Conservation (phyloP, 2,113 vertebrate species). For the Oostethus manadensis region DNA sequence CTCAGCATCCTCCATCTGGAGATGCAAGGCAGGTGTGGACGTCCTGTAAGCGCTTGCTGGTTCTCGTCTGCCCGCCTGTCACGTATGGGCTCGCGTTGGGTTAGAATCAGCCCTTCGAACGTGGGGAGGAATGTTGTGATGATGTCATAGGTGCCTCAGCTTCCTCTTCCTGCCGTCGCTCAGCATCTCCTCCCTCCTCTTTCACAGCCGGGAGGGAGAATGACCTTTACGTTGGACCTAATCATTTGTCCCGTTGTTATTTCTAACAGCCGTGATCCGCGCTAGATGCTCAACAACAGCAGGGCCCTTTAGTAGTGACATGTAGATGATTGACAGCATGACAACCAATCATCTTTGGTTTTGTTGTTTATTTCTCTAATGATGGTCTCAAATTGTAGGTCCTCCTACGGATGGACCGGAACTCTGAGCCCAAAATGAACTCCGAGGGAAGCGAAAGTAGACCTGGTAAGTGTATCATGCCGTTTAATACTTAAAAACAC, state of each 20-base stretch:
- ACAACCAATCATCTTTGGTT: too few species aligned
- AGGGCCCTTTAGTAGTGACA: too few species aligned
- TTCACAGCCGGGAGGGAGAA: constrained; percentile 14
- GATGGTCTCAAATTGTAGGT: constrained; percentile 55
- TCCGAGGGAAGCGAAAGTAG: constrained; percentile 75
- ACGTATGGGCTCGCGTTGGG: too few species aligned
- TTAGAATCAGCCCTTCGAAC: not conserved
- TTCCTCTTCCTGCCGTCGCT: not conserved
- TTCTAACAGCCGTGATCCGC: too few species aligned
- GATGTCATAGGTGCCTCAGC: constrained; percentile 40
- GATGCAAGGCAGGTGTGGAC: not conserved
- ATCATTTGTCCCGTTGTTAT: too few species aligned
- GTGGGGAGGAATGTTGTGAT: constrained; percentile 17
- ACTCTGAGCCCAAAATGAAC: constrained; percentile 71
- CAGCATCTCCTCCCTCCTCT: constrained; percentile 15
- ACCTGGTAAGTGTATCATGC: constrained; percentile 72
- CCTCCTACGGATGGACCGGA: constrained; percentile 77
- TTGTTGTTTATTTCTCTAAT: not conserved
- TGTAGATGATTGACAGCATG: not conserved
- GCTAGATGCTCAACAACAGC: too few species aligned
- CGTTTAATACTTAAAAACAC: too few species aligned
- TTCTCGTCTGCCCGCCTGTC: too few species aligned
- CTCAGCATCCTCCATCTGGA: constrained; percentile 49
- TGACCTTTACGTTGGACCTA: constrained; percentile 38
- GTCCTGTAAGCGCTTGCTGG: too few species aligned